Conservation (phyloP, 2,888 invertebrate genomes). For the Brassicogethes aeneus region DNA sequence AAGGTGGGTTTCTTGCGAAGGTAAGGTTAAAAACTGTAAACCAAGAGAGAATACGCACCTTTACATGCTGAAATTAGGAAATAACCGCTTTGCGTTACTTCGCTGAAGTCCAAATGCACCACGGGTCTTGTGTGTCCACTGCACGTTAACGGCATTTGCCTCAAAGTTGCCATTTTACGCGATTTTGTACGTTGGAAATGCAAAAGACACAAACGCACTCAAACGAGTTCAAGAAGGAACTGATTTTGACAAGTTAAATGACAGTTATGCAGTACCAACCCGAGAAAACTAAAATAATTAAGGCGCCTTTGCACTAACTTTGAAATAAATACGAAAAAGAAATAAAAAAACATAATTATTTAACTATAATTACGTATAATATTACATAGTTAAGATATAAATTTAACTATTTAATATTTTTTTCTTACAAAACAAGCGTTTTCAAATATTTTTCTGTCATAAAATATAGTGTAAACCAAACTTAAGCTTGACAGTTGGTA, state of each 20-base stretch:
- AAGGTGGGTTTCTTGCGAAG: constrained; percentile 33
- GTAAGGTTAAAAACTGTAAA: constrained; percentile 15
- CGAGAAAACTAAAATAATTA: too few relatives aligned
- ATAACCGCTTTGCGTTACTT: constrained; percentile 87
- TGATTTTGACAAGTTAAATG: constrained; percentile 3
- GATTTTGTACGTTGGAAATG: constrained; percentile 3
- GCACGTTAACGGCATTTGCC: constrained; percentile 90
- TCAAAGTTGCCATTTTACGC: constrained; percentile 52
- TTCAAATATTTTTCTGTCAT: too few relatives aligned
- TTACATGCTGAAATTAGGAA: constrained; percentile 97
- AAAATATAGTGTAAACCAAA: too few relatives aligned
- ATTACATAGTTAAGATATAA: too few relatives aligned
- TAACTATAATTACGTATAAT: too few relatives aligned
- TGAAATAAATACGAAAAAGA: too few relatives aligned
- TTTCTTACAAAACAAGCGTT: too few relatives aligned
- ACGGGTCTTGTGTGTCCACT: constrained; percentile 97
- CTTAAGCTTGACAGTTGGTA: too few relatives aligned
- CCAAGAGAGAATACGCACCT: constrained; percentile 61
- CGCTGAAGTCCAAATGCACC: constrained; percentile 93
- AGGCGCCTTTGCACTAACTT: too few relatives aligned
- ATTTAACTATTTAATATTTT: too few relatives aligned
- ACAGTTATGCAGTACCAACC: too few relatives aligned
- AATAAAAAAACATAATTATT: too few relatives aligned
- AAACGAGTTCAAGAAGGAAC: constrained; percentile 7
- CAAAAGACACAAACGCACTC: constrained; percentile 1